Evolutionary conservation across 92 coral and sea anemone species (phyloP), one percentile per base, ranked within the genome.

Genomic region (Epizoanthus illoricatus): DNA sequence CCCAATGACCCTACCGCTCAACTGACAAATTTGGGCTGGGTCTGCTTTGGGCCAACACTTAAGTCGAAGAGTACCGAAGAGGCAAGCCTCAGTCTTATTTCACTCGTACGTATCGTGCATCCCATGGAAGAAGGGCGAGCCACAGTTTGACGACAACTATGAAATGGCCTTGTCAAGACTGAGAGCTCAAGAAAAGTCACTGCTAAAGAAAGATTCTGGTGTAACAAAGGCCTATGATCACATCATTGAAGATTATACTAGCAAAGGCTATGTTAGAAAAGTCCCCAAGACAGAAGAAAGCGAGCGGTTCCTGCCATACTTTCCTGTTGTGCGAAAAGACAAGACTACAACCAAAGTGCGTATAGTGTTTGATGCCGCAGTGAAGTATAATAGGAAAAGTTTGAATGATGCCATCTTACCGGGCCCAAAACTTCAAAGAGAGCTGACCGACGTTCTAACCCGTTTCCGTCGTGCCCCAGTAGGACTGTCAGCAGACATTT

Each of bases 401-500:
- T 64, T 80, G 7, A 71, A 80, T n/a, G 81, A 86, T 43, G 85
- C 74, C 5, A 72, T 61, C 0, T 70, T 9, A 3, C 74, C 73
- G 16, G 85, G 85, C 36, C 75, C 75, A 8, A 71, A 80, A 21
- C 65, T 86, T 43, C 85, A 80, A 63, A 86, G 69, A 23, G 84
- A 87, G 16, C 17, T 87, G 56, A 43, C 62, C 9, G 87, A 82
- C 66, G 84, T 82, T 47, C 62, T 76, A 54, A 69, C 60, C 21
- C 84, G 81, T 57, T 87, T 87, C 47, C 87, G 84, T 20, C 74
- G 79, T 18, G 86, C 86, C 33, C 81, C 85, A 36, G 76, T 80
- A 3, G 89, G 76, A 45, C 75, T 60, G 81, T 65, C 69, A 43
- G 89, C 86, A 28, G 90, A 87, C 83, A 81, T 74, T n/a, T 81